phyloP scores from a whole-genome alignment of 2,888 invertebrate genomes.

The Lomographa bimaculata region DNA sequence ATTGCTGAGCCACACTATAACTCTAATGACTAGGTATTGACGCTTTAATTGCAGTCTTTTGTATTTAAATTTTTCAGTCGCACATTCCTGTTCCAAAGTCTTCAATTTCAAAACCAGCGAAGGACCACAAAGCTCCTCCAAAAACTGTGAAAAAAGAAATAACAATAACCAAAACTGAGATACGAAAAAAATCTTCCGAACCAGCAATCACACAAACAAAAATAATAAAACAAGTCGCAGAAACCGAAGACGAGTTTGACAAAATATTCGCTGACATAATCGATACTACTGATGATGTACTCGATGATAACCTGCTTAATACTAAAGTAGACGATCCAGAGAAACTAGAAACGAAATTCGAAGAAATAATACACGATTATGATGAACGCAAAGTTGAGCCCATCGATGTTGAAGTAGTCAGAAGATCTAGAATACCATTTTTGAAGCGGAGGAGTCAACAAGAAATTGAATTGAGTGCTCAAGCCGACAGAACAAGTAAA shows the following conservation, averaged over 20 bases:
- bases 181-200: constrained; percentile 21
- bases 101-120: constrained; percentile 39
- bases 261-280: constrained; percentile 66
- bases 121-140: constrained; percentile 28
- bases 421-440: constrained; percentile 59
- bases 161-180: constrained; percentile 25
- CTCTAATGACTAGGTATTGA: no score
- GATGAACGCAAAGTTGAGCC: constrained; percentile 52
- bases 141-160: constrained; percentile 24
- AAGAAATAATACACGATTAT: constrained; percentile 70
- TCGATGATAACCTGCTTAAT: constrained; percentile 43
- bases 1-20: no score
- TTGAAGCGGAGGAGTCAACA: constrained; percentile 56
- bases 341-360: constrained; percentile 62
- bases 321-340: constrained; percentile 56
- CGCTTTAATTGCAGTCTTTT: no score
- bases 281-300: constrained; percentile 24
- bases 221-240: constrained; percentile 10
- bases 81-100: constrained; percentile 35
- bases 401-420: constrained; percentile 43
- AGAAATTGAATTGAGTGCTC: constrained; percentile 18
- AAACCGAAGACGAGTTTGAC: constrained; percentile 66
- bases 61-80: constrained; percentile 39
- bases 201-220: constrained; percentile 20
- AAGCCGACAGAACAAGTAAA: constrained; percentile 30